phyloP scores from a whole-genome alignment of 2,113 vertebrate genomes.

The Myrmecobius fasciatus region DNA sequence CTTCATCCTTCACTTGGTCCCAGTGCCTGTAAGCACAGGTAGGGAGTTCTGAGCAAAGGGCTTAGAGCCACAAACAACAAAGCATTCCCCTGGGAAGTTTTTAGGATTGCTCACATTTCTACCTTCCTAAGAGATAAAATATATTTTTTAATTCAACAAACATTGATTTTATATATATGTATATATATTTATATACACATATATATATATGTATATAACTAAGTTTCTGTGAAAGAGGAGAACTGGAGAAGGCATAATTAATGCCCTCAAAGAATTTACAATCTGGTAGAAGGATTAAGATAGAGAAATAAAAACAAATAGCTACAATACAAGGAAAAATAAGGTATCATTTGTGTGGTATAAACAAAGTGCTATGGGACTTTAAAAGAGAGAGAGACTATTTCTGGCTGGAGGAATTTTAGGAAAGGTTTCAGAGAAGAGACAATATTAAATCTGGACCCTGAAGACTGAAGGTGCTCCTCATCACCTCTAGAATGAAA shows the following conservation, averaged over 20 bases:
- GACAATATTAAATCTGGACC: neutral
- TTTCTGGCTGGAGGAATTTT: neutral
- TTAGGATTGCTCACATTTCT: neutral
- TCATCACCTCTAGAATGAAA: too few species aligned
- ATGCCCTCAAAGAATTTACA: neutral
- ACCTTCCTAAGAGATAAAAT: neutral
- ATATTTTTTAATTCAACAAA: neutral
- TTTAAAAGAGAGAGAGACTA: neutral
- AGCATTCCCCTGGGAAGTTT: neutral
- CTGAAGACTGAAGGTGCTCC: neutral
- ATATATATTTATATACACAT: too few species aligned
- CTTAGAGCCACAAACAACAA: neutral
- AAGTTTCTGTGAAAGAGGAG: neutral
- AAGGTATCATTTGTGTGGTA: neutral
- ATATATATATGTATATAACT: too few species aligned
- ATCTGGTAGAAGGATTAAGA: constrained; percentile 2
- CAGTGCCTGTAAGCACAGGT: constrained; percentile 86
- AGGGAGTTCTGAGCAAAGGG: neutral
- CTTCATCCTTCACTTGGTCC: constrained; percentile 88
- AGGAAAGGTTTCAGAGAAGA: neutral
- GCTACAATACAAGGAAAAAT: neutral
- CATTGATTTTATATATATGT: too few species aligned
- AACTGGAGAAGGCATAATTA: neutral
- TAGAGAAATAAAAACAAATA: neutral
- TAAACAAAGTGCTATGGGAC: neutral